phyloP scores from a whole-genome alignment of 2,797 vertebrate species.

The Pogonophryne albipinna region DNA sequence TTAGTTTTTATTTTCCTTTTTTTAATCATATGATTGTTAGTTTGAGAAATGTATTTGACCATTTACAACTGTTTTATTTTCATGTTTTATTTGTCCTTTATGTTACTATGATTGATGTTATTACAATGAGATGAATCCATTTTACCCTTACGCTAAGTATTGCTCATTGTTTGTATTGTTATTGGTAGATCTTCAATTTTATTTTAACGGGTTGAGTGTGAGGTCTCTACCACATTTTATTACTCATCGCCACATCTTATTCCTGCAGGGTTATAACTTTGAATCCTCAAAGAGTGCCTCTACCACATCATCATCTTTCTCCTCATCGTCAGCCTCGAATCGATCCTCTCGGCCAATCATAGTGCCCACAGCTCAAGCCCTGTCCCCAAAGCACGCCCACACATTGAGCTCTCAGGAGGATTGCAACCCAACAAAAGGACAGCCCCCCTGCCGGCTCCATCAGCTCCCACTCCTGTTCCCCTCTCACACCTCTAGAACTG shows the following conservation, averaged over 20 bases:
- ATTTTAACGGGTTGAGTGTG: not conserved
- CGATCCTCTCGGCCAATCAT: conserved; percentile 87
- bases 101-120: no score
- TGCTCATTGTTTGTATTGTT: not conserved
- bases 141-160: not conserved
- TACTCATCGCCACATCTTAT: conserved; percentile 21
- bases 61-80: no score
- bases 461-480: conserved; percentile 67
- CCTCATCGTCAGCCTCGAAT: conserved; percentile 62
- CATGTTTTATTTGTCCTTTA: no score
- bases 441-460: conserved; percentile 47
- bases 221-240: not conserved
- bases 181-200: not conserved
- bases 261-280: conserved; percentile 88
- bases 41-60: no score
- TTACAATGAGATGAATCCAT: not conserved
- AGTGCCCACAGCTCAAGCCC: conserved; percentile 90
- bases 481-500: conserved; percentile 75
- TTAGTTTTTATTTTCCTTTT: not conserved
- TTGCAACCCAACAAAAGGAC: conserved; percentile 62
- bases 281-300: conserved; percentile 86
- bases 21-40: not conserved
- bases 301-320: conserved; percentile 60
- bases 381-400: conserved; percentile 71
- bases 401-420: conserved; percentile 60